phyloP scores from a whole-genome alignment of 2,888 invertebrate species.

The Lagria hirta region DNA sequence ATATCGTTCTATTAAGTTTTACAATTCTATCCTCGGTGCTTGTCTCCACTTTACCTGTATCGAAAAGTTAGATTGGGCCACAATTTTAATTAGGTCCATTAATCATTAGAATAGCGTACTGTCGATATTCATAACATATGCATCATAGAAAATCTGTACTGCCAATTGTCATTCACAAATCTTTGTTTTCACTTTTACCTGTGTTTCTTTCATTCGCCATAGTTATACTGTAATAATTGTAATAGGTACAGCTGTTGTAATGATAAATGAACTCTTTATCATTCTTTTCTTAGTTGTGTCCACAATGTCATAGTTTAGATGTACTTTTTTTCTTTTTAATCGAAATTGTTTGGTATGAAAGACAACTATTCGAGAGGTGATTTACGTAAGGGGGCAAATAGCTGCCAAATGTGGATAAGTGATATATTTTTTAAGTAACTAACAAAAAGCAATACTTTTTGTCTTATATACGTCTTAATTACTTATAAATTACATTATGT shows the following conservation, averaged over 20 bases:
- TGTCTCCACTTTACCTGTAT: constrained; percentile 40
- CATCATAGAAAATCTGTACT: constrained; percentile 32
- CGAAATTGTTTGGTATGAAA: constrained; percentile 34
- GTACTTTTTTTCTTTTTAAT: constrained; percentile 14
- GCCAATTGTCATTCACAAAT: constrained; percentile 22
- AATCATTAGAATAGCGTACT: constrained; percentile 56
- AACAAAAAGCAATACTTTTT: constrained; percentile 78
- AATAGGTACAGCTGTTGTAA: constrained; percentile 54
- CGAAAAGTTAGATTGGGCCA: constrained; percentile 41
- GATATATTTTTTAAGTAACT: constrained; percentile 72
- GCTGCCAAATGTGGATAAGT: constrained; percentile 53
- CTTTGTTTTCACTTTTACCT: constrained; percentile 6
- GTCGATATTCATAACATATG: constrained; percentile 32
- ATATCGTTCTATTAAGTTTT: constrained; percentile 46
- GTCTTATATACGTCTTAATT: constrained; percentile 63
- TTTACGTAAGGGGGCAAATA: constrained; percentile 11
- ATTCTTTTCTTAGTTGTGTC: constrained; percentile 25
- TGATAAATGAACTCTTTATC: constrained; percentile 50
- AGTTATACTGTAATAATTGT: constrained; percentile 38
- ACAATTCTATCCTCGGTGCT: constrained; percentile 47
- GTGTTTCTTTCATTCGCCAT: constrained; percentile 35
- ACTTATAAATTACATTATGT: constrained; percentile 47
- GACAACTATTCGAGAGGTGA: constrained; percentile 23
- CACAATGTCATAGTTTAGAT: constrained; percentile 28
- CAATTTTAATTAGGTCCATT: constrained; percentile 45